Conservation (phyloP, 2,888 invertebrate genomes). For the Stramonita haemastoma region DNA sequence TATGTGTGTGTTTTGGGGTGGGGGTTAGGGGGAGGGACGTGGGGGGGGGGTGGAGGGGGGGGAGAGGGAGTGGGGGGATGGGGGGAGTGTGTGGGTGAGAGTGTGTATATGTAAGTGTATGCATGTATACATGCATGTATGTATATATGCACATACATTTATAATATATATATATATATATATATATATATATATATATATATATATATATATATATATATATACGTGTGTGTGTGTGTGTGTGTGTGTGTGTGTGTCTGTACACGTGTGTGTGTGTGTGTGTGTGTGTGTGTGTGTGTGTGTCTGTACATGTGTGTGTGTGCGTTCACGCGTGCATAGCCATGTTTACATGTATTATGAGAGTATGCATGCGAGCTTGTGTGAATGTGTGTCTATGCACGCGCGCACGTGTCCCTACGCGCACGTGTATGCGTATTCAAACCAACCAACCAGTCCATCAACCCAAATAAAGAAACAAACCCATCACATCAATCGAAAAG, state of each 20-base stretch:
- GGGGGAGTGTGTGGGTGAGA: too few relatives aligned
- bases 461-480: too few relatives aligned
- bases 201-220: not conserved
- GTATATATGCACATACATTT: not conserved
- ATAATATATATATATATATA: not conserved
- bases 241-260: not conserved
- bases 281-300: not conserved
- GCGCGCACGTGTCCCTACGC: not conserved
- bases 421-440: too few relatives aligned
- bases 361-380: too few relatives aligned
- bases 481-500: too few relatives aligned
- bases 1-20: too few relatives aligned
- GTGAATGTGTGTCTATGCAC: not conserved
- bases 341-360: too few relatives aligned
- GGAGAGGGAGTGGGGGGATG: too few relatives aligned
- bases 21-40: too few relatives aligned
- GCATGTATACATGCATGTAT: not conserved
- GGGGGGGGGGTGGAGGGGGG: too few relatives aligned
- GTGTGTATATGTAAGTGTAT: slow-evolving; percentile 3
- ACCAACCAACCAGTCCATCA: too few relatives aligned
- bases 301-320: not conserved
- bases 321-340: too few relatives aligned
- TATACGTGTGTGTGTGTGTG: not conserved
- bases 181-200: not conserved
- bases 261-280: not conserved